phyloP scores from a whole-genome alignment of 2,113 vertebrate species.

The Zosterops borbonicus region DNA sequence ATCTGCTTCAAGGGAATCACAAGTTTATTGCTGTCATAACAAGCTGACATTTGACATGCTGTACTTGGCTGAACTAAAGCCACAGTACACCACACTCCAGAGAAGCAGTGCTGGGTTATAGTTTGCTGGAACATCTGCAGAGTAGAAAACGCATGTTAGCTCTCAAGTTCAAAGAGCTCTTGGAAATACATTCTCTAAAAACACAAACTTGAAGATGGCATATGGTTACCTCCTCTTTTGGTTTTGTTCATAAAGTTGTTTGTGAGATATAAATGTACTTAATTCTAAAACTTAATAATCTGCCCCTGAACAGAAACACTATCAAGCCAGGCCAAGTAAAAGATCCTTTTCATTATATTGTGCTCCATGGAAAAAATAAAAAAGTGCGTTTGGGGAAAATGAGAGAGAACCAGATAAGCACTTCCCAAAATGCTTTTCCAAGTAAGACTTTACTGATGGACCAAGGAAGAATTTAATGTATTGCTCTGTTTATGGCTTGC shows the following conservation, averaged over 20 bases:
- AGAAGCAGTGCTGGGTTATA: constrained; percentile 4
- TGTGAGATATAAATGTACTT: constrained; percentile 59
- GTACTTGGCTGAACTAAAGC: constrained; percentile 32
- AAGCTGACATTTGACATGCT: constrained; percentile 40
- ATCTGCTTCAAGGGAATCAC: constrained; percentile 60
- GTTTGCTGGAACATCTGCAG: constrained; percentile 40
- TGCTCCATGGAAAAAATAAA: background rate
- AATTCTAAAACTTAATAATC: constrained; percentile 40
- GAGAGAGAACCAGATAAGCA: background rate
- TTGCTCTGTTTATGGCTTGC: background rate
- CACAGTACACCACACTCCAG: background rate
- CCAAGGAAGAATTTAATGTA: background rate
- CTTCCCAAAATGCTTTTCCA: background rate
- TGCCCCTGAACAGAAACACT: constrained; percentile 19
- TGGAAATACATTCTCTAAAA: constrained; percentile 47
- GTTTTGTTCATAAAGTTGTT: constrained; percentile 70
- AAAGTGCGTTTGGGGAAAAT: background rate
- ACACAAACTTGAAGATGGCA: constrained; percentile 20
- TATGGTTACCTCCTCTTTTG: constrained; percentile 57
- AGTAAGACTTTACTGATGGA: background rate
- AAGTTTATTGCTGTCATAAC: constrained; percentile 60
- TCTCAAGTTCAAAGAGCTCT: constrained; percentile 62
- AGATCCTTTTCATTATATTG: background rate
- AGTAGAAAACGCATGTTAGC: constrained; percentile 30
- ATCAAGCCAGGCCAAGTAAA: background rate